Evolutionary conservation across 2,888 invertebrate species (phyloP).

Genomic region (Thymelicus sylvestris): DNA sequence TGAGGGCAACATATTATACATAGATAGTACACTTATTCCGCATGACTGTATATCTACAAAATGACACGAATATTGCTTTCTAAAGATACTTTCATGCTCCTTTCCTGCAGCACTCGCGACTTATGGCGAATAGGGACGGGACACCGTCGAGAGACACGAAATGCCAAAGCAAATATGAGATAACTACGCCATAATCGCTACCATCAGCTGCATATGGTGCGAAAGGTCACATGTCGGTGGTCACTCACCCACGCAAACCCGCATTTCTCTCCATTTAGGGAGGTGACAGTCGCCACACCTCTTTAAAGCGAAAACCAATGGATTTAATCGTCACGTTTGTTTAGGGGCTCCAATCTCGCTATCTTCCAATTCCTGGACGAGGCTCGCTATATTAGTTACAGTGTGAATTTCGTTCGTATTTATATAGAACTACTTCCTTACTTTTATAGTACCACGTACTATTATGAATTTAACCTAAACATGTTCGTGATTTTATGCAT

Average conservation of each 20-base stretch:
- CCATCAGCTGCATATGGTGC: slow-evolving; percentile 38
- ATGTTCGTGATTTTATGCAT: too few species aligned
- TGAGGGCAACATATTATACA: not conserved
- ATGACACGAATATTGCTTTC: slow-evolving; percentile 36
- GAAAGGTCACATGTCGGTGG: slow-evolving; percentile 55
- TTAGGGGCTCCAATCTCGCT: slow-evolving; percentile 20
- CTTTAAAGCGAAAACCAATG: slow-evolving; percentile 36
- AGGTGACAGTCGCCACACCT: slow-evolving; percentile 52
- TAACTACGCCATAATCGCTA: slow-evolving; percentile 38
- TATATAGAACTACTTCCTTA: not conserved
- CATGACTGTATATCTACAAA: slow-evolving; percentile 7
- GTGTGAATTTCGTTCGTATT: slow-evolving; percentile 15
- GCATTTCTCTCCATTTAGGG: slow-evolving; percentile 75
- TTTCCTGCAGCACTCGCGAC: slow-evolving; percentile 23
- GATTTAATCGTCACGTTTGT: slow-evolving; percentile 37
- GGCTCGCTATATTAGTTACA: slow-evolving; percentile 1
- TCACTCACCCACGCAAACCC: slow-evolving; percentile 51
- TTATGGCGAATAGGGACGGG: slow-evolving; percentile 35
- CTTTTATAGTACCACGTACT: not conserved
- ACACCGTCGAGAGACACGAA: slow-evolving; percentile 35
- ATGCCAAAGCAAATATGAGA: slow-evolving; percentile 38
- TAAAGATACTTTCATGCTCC: slow-evolving; percentile 33
- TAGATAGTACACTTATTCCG: not conserved
- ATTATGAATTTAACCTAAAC: too few species aligned
- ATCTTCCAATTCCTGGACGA: slow-evolving; percentile 13